Conservation (phyloP, 2,797 vertebrate species). For the Anguilla megastoma region DNA sequence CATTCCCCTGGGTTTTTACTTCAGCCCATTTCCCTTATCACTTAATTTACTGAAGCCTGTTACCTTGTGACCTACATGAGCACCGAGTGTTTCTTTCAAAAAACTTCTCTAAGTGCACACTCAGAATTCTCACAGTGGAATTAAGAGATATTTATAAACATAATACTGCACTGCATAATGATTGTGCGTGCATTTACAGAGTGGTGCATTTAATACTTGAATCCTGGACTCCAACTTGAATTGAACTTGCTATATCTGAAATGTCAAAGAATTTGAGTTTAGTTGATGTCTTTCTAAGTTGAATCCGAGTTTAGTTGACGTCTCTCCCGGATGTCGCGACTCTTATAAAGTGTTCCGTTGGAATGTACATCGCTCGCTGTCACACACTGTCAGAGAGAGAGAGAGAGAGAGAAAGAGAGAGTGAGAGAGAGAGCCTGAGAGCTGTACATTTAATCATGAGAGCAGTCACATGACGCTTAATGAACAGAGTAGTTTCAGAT, state of each 20-base stretch:
- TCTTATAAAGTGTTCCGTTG: background rate
- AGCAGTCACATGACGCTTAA: background rate
- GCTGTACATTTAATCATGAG: background rate
- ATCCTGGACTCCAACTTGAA: background rate
- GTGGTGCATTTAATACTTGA: background rate
- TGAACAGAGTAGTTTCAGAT: background rate
- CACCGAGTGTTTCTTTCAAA: background rate
- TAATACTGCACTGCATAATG: background rate
- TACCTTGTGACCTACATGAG: constrained; percentile 5
- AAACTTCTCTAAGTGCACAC: background rate
- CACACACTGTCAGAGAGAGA: background rate
- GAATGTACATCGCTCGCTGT: background rate
- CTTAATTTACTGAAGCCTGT: background rate
- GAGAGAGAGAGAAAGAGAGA: background rate
- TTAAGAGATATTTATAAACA: background rate
- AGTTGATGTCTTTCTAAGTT: background rate
- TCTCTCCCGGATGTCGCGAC: too few relatives aligned
- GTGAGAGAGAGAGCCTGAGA: background rate
- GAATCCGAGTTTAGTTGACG: background rate
- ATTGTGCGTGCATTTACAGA: background rate
- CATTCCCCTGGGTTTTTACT: background rate
- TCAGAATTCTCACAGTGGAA: background rate
- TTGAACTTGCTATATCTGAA: background rate
- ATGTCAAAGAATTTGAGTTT: background rate
- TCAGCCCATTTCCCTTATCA: background rate